phyloP scores from a whole-genome alignment of 2,797 vertebrate genomes.

The Phrynocephalus vlangalii region DNA sequence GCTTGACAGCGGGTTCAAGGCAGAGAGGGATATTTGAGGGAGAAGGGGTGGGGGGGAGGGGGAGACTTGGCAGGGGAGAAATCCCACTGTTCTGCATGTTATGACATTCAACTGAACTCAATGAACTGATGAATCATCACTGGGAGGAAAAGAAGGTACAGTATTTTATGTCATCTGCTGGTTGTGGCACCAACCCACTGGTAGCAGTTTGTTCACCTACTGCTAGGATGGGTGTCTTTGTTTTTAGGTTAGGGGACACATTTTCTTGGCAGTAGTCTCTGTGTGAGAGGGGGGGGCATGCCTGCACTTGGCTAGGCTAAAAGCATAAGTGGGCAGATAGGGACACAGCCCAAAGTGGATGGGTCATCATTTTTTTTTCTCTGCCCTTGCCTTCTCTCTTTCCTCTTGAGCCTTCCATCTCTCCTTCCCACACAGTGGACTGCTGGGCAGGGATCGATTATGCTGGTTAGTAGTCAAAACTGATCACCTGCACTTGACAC shows the following conservation, averaged over 20 bases:
- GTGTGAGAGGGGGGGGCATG: no score
- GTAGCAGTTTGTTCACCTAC: conserved; percentile 38
- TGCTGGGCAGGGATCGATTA: background rate
- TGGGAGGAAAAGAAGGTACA: conserved; percentile 43
- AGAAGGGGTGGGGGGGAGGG: background rate
- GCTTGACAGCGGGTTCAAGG: rapidly evolving
- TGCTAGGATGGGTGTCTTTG: no score
- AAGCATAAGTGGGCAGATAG: no score
- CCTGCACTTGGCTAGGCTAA: background rate
- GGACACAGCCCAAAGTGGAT: background rate
- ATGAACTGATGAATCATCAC: conserved; percentile 59
- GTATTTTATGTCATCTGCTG: background rate
- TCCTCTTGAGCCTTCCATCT: no score
- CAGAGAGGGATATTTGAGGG: background rate
- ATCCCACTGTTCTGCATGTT: background rate
- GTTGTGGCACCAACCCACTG: conserved; percentile 14
- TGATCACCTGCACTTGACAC: background rate
- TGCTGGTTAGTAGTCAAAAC: no score
- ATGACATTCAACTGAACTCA: conserved; percentile 36
- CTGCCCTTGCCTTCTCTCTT: background rate
- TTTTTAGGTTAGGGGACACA: no score
- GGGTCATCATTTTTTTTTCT: background rate
- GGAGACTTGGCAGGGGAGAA: background rate
- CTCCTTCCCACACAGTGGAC: background rate
- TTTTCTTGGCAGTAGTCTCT: no score